Base-by-base conservation (phyloP, 2,113 vertebrate genomes). In the Brachyhypopomus gauderio region DNA sequence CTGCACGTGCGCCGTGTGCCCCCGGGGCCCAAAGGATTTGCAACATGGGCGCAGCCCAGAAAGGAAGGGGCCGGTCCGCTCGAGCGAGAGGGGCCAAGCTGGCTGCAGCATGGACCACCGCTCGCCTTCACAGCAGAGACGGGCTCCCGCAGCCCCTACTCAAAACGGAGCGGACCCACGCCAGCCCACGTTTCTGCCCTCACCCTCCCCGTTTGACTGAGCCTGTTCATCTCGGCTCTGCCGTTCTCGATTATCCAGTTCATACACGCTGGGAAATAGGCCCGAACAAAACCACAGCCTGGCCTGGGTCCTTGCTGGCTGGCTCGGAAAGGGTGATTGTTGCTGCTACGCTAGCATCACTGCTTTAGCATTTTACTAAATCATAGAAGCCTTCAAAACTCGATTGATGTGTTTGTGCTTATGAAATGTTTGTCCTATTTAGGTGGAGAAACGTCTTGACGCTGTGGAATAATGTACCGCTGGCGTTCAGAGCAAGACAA, bases 41-140 rank as follows among this genome's bases (percentile, higher is more conserved):
- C 7, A 6, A 6, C 41, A 45, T 45, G 3, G 41, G 30, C 30
- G 30, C 30, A 3, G 30, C 30, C 1, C 30, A 30, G 30, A 30
- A 30, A 30, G 30, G 30, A 30, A 30, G 30, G 30, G 30, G 30
- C 75, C 52, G 79, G 62, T 55, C 62, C 70, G n/a, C n/a, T n/a
- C n/a, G 69, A 30, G 30, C 2, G 30, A 3, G 30, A 30, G 30
- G 30, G 30, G 30, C 30, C 30, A 30, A 30, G 30, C 30, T 30
- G 30, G n/a, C n/a, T n/a, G n/a, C n/a, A n/a, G n/a, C n/a, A n/a
- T n/a, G n/a, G 12, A 30, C 64, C 66, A 72, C 66, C 69, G 22
- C 25, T 41, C 41, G 36, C 30, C 66, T 41, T 80, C 45, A 52
- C 41, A 59, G 27, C n/a, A 14, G 59, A 34, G 71, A 20, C 22